These are phyloP conservation scores for Osmerus eperlanus DNA, from an alignment of 2,113 vertebrate species.

Conservation along the genomic window DNA sequence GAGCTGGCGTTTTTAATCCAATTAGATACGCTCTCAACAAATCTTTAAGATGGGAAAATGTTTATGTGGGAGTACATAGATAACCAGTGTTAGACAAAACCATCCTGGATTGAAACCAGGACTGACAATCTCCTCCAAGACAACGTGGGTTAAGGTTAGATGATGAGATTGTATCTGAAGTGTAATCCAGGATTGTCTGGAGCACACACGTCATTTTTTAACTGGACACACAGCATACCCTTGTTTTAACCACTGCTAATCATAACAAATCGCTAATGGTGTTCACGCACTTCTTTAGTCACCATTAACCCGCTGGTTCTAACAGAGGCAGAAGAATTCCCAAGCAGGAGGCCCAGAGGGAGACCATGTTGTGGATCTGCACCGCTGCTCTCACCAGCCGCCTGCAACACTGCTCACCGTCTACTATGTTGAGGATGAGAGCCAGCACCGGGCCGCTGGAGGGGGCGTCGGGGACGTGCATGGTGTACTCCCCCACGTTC, in stretches of 20 bases:
- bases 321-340: background rate
- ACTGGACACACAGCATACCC: no score
- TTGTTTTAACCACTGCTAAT: no score
- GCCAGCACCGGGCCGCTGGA: conserved; percentile 88
- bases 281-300: no score
- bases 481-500: conserved; percentile 77
- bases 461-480: conserved; percentile 82
- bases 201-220: no score
- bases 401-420: conserved; percentile 72
- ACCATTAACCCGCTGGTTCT: no score
- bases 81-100: background rate
- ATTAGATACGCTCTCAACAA: background rate
- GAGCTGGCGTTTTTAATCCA: background rate
- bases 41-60: background rate
- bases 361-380: background rate
- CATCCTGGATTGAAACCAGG: background rate
- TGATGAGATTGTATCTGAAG: background rate
- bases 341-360: background rate
- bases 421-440: conserved; percentile 90
- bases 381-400: background rate
- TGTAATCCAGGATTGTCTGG: no score
- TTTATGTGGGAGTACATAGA: background rate
- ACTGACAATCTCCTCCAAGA: conserved; percentile 2
- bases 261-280: no score
- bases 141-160: background rate